Base-by-base conservation (phyloP, 2,113 vertebrate species). In the Chaetodon auriga region DNA sequence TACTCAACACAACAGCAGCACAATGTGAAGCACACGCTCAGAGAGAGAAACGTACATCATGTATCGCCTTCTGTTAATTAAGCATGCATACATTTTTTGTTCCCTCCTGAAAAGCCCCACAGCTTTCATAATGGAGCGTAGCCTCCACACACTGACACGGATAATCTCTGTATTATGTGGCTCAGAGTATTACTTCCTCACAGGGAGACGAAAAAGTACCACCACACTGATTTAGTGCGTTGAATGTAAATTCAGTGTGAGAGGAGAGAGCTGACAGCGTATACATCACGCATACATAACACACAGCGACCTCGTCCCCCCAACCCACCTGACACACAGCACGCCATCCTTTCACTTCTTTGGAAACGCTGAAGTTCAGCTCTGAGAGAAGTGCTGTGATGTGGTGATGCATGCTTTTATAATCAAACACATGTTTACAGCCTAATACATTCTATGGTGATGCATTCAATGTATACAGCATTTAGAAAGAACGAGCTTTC, bases 381-480 rank as follows among this genome's bases (percentile, higher is more conserved):
- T 64, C 6, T 57, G 14, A 57, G 57, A 45, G 23, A 68, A 6
- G 8, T 1, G 21, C 3, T 49, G 36, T 14, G 48, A 61, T 41
- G 73, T 21, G 21, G 38, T 19, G 16, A 51, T 38, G 14, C 53
- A 19, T 25, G 36, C 21, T 51, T 23, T 30, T 2, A 55, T 55
- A 53, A 79, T 70, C 18, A 57, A n/a, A 65, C 2, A n/a, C 35
- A 14, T 66, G 53, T 71, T 74, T 30, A 43, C 43, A 60, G 38
- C 41, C 23, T 4, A 21, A 41, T 48, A 35, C 21, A 15, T 9
- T 5, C 25, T 63, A 16, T 0, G 6, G 7, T 38, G 49, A 49
- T 3, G 48, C 48, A 45, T n/a, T 63, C 58, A 6, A 36, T 57
- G 30, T 4, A 43, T n/a, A 2, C 36, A 57, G 51, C 12, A 36